A percentile compares a stretch with the other conserved stretches of the same genome.
Evolutionary conservation across 2,888 invertebrate species (phyloP).

Genomic region (Eremobia ochroleuca): DNA sequence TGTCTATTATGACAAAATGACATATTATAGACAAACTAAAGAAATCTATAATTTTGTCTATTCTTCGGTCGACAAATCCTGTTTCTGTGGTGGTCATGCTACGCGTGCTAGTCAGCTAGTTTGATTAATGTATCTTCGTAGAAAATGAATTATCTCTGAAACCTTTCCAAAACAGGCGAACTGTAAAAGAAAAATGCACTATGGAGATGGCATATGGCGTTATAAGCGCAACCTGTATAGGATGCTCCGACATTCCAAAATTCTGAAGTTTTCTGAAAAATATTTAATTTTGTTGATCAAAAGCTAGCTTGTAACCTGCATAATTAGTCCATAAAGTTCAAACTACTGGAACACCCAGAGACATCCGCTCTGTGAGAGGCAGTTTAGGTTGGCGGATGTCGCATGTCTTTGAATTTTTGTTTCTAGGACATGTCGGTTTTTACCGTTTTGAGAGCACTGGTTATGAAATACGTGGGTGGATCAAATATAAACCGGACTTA

Average conservation of each 20-base stretch:
- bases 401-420: no score
- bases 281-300: not conserved
- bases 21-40: no score
- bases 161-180: conserved; percentile 11
- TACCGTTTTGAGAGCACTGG: not conserved
- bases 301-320: not conserved
- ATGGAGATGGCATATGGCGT: not conserved
- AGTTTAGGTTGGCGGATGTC: not conserved
- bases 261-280: not conserved
- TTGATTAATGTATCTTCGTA: not conserved
- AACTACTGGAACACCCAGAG: no score
- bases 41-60: no score
- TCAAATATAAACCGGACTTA: no score
- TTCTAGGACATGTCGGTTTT: no score
- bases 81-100: no score
- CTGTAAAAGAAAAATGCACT: not conserved
- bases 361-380: not conserved
- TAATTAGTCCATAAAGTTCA: no score
- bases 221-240: not conserved
- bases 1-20: no score
- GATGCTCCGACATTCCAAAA: not conserved
- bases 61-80: no score
- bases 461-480: no score
- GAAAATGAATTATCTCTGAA: conserved; percentile 15
- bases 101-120: no score